Evolutionary conservation across 2,888 invertebrate species (phyloP).

Genomic region (Hesperia comma): DNA sequence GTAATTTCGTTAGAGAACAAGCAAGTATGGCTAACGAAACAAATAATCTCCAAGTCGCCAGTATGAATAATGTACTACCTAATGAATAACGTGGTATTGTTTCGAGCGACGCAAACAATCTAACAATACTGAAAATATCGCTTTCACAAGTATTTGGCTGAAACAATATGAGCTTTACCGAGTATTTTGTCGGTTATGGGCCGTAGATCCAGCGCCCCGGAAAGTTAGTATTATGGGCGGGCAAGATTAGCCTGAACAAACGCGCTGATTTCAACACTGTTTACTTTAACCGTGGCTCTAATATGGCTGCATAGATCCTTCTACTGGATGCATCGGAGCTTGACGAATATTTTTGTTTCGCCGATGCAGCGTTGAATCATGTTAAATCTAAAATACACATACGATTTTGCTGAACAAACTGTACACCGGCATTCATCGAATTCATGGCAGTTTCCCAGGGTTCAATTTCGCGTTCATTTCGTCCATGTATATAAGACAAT

Average conservation of each 20-base stretch:
- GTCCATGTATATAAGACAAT: no score
- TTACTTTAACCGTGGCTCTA: not conserved
- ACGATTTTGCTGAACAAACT: no score
- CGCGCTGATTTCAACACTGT: not conserved
- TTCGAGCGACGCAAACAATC: not conserved
- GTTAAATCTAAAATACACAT: not conserved
- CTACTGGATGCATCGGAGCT: not conserved
- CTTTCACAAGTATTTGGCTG: not conserved
- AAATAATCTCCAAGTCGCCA: no score
- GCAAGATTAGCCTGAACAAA: constrained; percentile 4
- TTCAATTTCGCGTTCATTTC: no score
- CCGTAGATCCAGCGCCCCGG: not conserved
- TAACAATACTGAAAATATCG: not conserved
- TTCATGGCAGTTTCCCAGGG: no score
- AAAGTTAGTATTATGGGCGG: constrained; percentile 1
- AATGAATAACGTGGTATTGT: not conserved
- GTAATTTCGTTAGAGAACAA: no score
- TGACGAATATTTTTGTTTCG: not conserved
- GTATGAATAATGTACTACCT: no score
- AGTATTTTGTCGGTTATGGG: not conserved
- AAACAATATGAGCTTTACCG: not conserved
- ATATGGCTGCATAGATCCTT: not conserved
- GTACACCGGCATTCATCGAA: no score
- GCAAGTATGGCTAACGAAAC: no score
- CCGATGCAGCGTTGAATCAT: not conserved